Conservation (phyloP, 2,888 invertebrate genomes). For the Sabellastarte sp. region DNA sequence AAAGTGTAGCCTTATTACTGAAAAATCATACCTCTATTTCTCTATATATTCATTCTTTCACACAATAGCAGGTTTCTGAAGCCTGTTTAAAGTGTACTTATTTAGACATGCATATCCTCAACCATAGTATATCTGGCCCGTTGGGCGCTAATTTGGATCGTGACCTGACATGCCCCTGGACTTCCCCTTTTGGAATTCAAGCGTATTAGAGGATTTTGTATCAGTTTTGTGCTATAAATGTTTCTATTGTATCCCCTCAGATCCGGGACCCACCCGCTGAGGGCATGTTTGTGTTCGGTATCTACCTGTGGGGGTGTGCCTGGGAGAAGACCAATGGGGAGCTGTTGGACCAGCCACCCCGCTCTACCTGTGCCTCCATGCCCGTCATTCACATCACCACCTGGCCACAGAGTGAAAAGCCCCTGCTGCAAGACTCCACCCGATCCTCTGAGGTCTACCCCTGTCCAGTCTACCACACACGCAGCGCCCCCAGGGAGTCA, state of each 20-base stretch:
- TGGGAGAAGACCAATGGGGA: slow-evolving; percentile 59
- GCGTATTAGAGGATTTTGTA: no score
- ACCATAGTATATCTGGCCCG: no score
- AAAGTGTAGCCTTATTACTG: no score
- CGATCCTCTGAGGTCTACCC: slow-evolving; percentile 48
- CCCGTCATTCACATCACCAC: slow-evolving; percentile 58
- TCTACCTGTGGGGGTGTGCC: slow-evolving; percentile 58
- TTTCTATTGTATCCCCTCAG: slow-evolving; percentile 26
- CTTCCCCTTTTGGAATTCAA: no score
- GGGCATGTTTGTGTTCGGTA: slow-evolving; percentile 58
- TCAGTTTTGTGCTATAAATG: no score
- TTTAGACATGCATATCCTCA: no score
- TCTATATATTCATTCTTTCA: no score
- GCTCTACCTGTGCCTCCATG: slow-evolving; percentile 44
- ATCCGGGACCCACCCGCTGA: slow-evolving; percentile 59
- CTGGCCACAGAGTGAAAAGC: slow-evolving; percentile 50
- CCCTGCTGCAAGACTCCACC: slow-evolving; percentile 33
- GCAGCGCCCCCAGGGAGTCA: slow-evolving; percentile 35
- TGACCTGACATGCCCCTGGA: no score
- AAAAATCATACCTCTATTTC: no score
- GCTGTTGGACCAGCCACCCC: slow-evolving; percentile 52
- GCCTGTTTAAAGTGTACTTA: no score
- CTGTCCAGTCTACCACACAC: slow-evolving; percentile 56
- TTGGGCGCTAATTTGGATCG: no score
- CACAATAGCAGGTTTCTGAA: no score